Base-by-base conservation (phyloP, 2,888 invertebrate species). In the Apotomis capreana region DNA sequence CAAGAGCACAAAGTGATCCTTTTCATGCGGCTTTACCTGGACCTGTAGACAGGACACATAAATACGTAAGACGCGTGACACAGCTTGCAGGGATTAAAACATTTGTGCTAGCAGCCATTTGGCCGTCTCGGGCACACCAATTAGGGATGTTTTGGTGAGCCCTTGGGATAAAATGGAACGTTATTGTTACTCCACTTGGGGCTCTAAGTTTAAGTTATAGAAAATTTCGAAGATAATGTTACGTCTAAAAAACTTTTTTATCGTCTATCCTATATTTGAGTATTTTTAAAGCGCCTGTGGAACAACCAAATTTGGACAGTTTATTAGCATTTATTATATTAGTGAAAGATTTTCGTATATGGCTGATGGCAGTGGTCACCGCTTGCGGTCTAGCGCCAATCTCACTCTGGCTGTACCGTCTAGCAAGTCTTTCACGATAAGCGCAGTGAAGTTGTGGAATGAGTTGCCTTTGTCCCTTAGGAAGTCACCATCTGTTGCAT, bases 141-240 rank as follows among this genome's bases (percentile, higher is more conserved):
- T 70, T 70, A 67, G 61, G 67, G 60, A 65, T 70, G 70, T 70
- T 70, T 70, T 67, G 67, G 70, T 57, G 36, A 60, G 61, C 59
- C 61, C 60, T n/a, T 12, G 40, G 67, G 70, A 49, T 37, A 36
- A 65, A 65, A 65, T 60, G 70, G 65, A 49, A 67, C 49, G 65
- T 55, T 44, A 61, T n/a, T 26, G 49, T 49, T 70, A 13, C 13
- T 70, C 40, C 55, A 55, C 55, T 57, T 65, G 67, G 12, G 13
- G 10, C 60, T 60, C 5, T 6, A 44, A 4, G 2, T 36, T 57
- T 55, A 26, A 26, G 26, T 26, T 26, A 2, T 26, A 26, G 26
- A 26, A 5, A 3, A 65, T 44, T 44, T 13, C 6, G 4, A 61
- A 6, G 1, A 52, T 52, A 52, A 52, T 4, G n/a, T 52, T 4